A percentile compares a stretch with the other conserved stretches of the same genome.
phyloP scores from a whole-genome alignment of 2,888 invertebrate species.

The Buathra laborator region DNA sequence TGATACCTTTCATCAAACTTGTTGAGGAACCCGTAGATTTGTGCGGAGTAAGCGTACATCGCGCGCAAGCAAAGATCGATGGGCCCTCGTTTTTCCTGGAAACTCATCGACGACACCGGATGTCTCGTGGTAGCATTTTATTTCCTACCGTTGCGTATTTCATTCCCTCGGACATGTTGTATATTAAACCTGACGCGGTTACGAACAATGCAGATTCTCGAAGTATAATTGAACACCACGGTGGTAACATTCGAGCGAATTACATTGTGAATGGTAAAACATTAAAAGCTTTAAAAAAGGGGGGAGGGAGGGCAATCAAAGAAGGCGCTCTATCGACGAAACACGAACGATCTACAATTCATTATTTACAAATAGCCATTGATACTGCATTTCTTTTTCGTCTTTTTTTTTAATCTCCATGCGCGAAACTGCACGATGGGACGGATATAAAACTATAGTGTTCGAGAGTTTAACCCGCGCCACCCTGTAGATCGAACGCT shows the following conservation, averaged over 20 bases:
- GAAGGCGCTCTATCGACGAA: not conserved
- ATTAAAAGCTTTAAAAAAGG: not conserved
- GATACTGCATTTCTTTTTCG: constrained; percentile 1
- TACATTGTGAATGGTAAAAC: not conserved
- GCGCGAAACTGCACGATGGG: constrained; percentile 16
- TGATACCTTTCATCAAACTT: constrained; percentile 5
- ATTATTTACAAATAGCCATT: not conserved
- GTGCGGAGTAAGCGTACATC: constrained; percentile 55
- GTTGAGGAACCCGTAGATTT: not conserved
- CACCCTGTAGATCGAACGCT: constrained; percentile 68
- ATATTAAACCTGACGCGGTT: constrained; percentile 28
- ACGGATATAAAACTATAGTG: constrained; percentile 31
- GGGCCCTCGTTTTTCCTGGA: constrained; percentile 48
- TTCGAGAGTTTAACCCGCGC: constrained; percentile 55
- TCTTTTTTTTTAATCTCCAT: not conserved
- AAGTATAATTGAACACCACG: not conserved
- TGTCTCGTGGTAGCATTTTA: constrained; percentile 28
- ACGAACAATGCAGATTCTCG: constrained; percentile 56
- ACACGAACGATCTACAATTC: not conserved
- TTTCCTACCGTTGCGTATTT: constrained; percentile 49
- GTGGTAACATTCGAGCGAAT: not conserved
- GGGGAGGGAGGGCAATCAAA: not conserved
- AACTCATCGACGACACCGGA: constrained; percentile 48
- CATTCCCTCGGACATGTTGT: constrained; percentile 22
- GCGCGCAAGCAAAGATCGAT: constrained; percentile 32